Conservation (phyloP, 2,797 vertebrate species). For the Xerus rutilus region DNA sequence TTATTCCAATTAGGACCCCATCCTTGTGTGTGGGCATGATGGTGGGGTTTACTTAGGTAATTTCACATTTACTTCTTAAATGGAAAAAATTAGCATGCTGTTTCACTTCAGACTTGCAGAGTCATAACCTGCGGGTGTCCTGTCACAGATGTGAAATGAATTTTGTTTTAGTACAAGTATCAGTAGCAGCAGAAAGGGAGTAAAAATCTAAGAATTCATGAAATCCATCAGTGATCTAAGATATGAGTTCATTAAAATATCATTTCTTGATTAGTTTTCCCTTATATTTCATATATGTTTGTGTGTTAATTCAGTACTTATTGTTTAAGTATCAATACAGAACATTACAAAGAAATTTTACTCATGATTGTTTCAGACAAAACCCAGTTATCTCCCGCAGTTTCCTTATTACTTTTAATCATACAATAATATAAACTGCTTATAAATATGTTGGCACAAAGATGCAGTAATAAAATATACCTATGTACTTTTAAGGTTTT, state of each 20-base stretch:
- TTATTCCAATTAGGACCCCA: too few relatives aligned
- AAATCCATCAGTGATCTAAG: neutral
- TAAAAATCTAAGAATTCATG: constrained; percentile 8
- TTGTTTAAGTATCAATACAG: constrained; percentile 15
- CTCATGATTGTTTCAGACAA: neutral
- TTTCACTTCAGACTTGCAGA: neutral
- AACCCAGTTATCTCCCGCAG: neutral
- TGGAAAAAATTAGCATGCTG: neutral
- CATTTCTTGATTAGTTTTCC: constrained; percentile 15
- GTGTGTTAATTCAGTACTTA: neutral
- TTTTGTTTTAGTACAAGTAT: neutral
- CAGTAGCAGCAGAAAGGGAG: neutral
- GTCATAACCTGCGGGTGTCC: neutral
- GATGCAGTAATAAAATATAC: neutral
- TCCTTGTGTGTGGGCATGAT: too few relatives aligned
- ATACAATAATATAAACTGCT: constrained; percentile 50
- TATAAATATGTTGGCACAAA: constrained; percentile 38
- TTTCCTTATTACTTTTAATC: constrained; percentile 3
- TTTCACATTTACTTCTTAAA: neutral
- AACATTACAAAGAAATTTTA: constrained; percentile 8
- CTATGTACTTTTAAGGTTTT: neutral
- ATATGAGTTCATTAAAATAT: neutral
- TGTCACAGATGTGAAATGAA: neutral
- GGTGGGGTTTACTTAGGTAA: too few relatives aligned
- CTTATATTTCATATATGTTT: neutral